Percentiles rank a stretch among this genome's conserved stretches.
Conservation (phyloP, 1,140 invertebrate genomes). For the Grapholita molesta region DNA sequence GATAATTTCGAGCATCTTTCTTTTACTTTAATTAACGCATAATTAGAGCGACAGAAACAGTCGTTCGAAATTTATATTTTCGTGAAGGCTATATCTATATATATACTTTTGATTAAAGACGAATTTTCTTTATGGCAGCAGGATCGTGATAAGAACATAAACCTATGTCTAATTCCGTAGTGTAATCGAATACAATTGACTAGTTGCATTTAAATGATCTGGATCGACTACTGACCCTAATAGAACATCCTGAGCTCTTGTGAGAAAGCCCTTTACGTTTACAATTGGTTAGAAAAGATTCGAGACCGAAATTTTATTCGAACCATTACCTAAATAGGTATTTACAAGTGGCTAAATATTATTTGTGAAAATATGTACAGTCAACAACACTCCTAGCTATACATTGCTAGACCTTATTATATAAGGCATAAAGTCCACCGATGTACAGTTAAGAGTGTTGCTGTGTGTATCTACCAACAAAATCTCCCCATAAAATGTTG, state of each 20-base stretch:
- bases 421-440: too few relatives aligned
- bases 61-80: too few relatives aligned
- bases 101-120: not conserved
- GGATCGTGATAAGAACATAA: not conserved
- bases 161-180: not conserved
- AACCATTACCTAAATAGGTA: not conserved
- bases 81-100: not conserved
- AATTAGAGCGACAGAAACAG: too few relatives aligned
- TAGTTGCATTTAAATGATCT: slow-evolving; percentile 15
- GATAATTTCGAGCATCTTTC: too few relatives aligned
- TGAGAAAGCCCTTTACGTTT: slow-evolving; percentile 2
- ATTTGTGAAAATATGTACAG: too few relatives aligned
- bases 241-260: slow-evolving; percentile 46
- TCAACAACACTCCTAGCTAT: too few relatives aligned
- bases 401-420: too few relatives aligned
- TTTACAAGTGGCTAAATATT: too few relatives aligned
- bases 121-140: not conserved
- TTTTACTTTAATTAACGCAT: too few relatives aligned
- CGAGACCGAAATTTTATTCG: not conserved
- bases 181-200: slow-evolving; percentile 18
- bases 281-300: slow-evolving; percentile 2
- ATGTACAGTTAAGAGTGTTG: too few relatives aligned
- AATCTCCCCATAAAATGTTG: too few relatives aligned
- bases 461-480: too few relatives aligned
- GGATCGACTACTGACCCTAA: slow-evolving; percentile 44